phyloP scores from a whole-genome alignment of 2,113 vertebrate genomes.

The Dryoscopus gambensis region DNA sequence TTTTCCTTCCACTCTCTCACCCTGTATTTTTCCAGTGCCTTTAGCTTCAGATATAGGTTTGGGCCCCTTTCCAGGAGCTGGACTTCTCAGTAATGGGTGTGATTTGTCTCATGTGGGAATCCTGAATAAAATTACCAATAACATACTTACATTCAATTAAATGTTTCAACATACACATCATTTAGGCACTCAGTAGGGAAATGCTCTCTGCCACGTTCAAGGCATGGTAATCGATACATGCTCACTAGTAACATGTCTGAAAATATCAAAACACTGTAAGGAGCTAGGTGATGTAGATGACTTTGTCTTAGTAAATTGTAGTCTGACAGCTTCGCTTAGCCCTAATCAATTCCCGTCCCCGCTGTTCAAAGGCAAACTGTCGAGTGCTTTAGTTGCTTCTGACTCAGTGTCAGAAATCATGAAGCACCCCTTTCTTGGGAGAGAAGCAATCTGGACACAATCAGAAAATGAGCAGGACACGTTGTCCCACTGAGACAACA shows the following conservation, averaged over 20 bases:
- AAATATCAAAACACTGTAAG: neutral
- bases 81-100: neutral
- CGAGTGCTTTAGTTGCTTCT: neutral
- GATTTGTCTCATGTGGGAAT: neutral
- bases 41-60: neutral
- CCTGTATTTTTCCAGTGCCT: neutral
- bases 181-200: slow-evolving; percentile 24
- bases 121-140: slow-evolving; percentile 26
- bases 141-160: slow-evolving; percentile 4
- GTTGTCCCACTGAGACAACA: neutral
- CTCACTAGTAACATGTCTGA: neutral
- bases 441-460: neutral
- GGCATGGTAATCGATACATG: neutral
- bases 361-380: slow-evolving; percentile 30
- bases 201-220: neutral
- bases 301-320: slow-evolving; percentile 34
- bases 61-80: neutral
- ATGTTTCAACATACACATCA: neutral
- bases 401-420: slow-evolving; percentile 34
- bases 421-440: neutral
- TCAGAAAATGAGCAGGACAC: neutral
- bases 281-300: neutral
- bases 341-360: neutral
- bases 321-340: slow-evolving; percentile 10
- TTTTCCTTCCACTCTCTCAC: neutral